Conservation (phyloP, 2,888 invertebrate genomes). For the Fabriciana adippe region DNA sequence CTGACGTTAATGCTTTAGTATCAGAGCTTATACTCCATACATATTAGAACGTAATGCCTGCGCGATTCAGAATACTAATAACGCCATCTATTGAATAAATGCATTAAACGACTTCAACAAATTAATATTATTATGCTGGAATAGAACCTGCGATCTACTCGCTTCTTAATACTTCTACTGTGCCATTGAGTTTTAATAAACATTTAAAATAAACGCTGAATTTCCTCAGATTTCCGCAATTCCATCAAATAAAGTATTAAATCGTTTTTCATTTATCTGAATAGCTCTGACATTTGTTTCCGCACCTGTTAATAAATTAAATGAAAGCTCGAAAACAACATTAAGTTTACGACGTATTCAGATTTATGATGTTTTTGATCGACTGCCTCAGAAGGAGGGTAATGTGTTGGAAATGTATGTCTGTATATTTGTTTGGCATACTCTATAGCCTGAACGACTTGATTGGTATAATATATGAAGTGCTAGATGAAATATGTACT, state of each 20-base stretch:
- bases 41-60: no score
- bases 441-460: not conserved
- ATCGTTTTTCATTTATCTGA: conserved; percentile 10
- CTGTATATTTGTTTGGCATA: no score
- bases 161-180: not conserved
- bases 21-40: no score
- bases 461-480: no score
- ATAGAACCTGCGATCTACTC: not conserved
- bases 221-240: conserved; percentile 3
- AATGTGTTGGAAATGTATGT: no score
- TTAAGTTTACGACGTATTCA: not conserved
- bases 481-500: no score
- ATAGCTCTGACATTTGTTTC: conserved; percentile 5
- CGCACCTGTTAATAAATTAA: conserved; percentile 9
- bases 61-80: no score
- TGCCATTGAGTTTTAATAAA: not conserved
- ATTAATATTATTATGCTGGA: no score
- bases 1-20: no score
- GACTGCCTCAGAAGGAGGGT: not conserved
- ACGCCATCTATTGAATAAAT: no score
- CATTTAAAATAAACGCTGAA: not conserved
- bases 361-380: not conserved
- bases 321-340: not conserved
- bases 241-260: conserved; percentile 1
- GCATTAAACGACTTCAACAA: no score